Evolutionary conservation across 1,140 invertebrate species (phyloP), one percentile per base, ranked within the genome.

Genomic region (Cherax quadricarinatus): DNA sequence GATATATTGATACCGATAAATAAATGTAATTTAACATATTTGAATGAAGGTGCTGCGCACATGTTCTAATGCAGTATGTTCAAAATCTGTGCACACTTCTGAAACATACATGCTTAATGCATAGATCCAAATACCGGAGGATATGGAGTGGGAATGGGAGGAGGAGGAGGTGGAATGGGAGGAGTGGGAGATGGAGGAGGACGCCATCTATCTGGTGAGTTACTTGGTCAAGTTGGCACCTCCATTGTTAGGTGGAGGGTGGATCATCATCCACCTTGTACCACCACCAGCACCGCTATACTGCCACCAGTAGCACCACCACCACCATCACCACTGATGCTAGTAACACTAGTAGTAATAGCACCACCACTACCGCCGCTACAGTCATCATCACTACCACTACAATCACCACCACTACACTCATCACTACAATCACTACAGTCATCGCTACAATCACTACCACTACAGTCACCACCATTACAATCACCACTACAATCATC

Each of bases 81-180:
- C 3, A 41, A 89, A 83, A 80, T 83, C 48, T 89, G 70, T 83
- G 81, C 66, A 21, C 57, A 83, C 66, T 83, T 89, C 79, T 89
- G 62, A 83, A 81, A 66, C 81, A 82, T 2, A 41, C 70, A 66
- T 84, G 62, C 70, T 73, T 83, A 89, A 84, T 90, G 88, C 88
- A 90, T 91, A 91, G 89, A 91, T 91, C 89, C 73, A 91, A 73
- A 86, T 91, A 86, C 89, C 84, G n/a, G 89, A 90, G 81, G 88
- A 91, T 86, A 60, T 62, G 84, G 84, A 87, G 49, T 73, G 82
- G 88, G 88, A 85, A n/a, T 90, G 88, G 81, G 80, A 85, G 62
- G 70, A 75, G 81, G 88, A 84, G 88, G 82, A 70, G 70, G 89
- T 53, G 84, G 75, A 86, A 49, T 86, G 73, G 70, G 79, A 79